Evolutionary conservation across 2,888 invertebrate genomes (phyloP).

Genomic region (Leptodirus hochenwartii): DNA sequence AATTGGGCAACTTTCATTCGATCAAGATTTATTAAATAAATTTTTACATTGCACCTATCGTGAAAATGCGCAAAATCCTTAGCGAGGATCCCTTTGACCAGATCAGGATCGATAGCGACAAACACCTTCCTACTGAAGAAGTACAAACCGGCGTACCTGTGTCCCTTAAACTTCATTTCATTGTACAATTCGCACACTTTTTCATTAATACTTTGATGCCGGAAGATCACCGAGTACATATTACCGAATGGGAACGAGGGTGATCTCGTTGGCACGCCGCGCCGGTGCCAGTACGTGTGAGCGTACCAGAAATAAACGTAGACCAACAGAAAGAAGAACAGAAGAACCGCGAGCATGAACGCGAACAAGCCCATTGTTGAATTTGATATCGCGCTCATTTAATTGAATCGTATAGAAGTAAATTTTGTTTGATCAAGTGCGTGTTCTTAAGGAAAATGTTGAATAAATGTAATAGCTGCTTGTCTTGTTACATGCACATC

Average conservation of each 20-base stretch:
- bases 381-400: no score
- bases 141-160: conserved; percentile 37
- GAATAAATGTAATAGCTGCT: no score
- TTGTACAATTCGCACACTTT: conserved; percentile 39
- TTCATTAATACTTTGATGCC: conserved; percentile 39
- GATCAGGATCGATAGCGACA: conserved; percentile 38
- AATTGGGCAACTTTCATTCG: no score
- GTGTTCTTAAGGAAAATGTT: no score
- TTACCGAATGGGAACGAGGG: conserved; percentile 46
- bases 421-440: no score
- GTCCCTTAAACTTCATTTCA: conserved; percentile 24
- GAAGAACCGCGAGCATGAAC: no score
- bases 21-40: no score
- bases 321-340: no score
- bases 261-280: conserved; percentile 34
- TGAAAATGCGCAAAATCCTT: conserved; percentile 45
- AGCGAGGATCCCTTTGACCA: conserved; percentile 38
- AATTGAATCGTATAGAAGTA: no score
- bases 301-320: conserved; percentile 26
- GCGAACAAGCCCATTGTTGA: no score
- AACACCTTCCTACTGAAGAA: conserved; percentile 41
- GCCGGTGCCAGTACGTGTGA: conserved; percentile 38
- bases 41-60: no score
- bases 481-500: no score
- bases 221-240: conserved; percentile 32